Conservation (phyloP, 2,113 vertebrate genomes). For the Proteles cristata region DNA sequence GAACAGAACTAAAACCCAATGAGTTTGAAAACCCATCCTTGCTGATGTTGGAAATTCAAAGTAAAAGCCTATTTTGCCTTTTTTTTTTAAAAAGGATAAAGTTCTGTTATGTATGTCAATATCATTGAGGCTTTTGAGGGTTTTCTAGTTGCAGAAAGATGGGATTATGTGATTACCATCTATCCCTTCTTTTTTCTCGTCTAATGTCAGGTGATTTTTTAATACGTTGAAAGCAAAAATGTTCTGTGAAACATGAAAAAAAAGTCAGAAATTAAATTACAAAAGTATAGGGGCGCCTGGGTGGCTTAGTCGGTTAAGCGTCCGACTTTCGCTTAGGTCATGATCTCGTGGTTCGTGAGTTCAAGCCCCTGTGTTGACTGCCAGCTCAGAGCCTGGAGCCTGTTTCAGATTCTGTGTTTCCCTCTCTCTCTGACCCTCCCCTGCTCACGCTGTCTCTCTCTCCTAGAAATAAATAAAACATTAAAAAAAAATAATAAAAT, state of each 20-base stretch:
- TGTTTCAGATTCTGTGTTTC: too few relatives aligned
- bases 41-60: neutral
- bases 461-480: too few relatives aligned
- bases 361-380: too few relatives aligned
- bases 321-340: too few relatives aligned
- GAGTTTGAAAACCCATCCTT: neutral
- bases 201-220: neutral
- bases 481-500: neutral
- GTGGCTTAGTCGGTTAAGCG: too few relatives aligned
- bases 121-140: neutral
- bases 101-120: neutral
- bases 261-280: slow-evolving; percentile 12
- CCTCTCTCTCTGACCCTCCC: too few relatives aligned
- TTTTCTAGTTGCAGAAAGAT: neutral
- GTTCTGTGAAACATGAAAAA: slow-evolving; percentile 13
- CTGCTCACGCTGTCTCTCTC: too few relatives aligned
- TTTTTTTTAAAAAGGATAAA: neutral
- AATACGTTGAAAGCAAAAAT: neutral
- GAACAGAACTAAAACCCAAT: slow-evolving; percentile 13
- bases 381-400: too few relatives aligned
- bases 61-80: neutral
- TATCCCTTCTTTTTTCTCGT: neutral
- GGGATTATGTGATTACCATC: neutral
- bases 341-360: too few relatives aligned
- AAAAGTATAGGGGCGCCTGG: neutral